Percentiles rank a stretch among this genome's conserved stretches.
Evolutionary conservation across 35 echinoderm and acorn worm genomes (phyloP).

Genomic region (Ophioderma brevispina): DNA sequence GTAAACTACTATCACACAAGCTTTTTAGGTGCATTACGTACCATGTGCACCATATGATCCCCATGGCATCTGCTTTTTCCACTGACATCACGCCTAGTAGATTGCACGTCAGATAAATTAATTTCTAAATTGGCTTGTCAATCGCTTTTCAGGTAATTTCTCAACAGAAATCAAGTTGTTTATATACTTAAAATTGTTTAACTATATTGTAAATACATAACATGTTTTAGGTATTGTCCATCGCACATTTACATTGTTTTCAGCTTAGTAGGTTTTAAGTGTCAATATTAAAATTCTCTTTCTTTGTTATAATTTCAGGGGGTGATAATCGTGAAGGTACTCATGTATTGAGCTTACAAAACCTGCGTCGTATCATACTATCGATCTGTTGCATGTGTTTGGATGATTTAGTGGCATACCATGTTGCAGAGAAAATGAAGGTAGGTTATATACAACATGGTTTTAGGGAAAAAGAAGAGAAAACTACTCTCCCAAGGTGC

Average conservation of each 20-base stretch:
- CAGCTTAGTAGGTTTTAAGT: too few species aligned
- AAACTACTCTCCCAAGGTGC: too few species aligned
- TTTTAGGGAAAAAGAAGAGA: too few species aligned
- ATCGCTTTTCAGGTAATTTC: too few species aligned
- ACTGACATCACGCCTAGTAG: slow-evolving; percentile 12
- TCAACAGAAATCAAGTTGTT: too few species aligned
- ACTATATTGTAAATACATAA: too few species aligned
- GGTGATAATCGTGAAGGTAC: slow-evolving; percentile 38
- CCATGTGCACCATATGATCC: slow-evolving; percentile 83
- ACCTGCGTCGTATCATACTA: slow-evolving; percentile 58
- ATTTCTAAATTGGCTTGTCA: too few species aligned
- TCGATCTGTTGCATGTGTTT: slow-evolving; percentile 71
- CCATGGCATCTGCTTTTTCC: slow-evolving; percentile 20
- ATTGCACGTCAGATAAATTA: too few species aligned
- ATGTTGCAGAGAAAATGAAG: slow-evolving; percentile 57
- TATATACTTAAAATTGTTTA: too few species aligned
- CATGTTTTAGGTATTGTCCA: too few species aligned
- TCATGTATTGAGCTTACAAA: slow-evolving; percentile 81
- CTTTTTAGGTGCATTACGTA: slow-evolving; percentile 69
- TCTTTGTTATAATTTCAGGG: slow-evolving; percentile 25
- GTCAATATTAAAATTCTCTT: too few species aligned
- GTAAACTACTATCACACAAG: slow-evolving; percentile 60
- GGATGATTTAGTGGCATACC: slow-evolving; percentile 65
- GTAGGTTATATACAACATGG: slow-evolving; percentile 3
- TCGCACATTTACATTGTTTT: too few species aligned